Evolutionary conservation across 2,113 vertebrate species (phyloP).

Genomic region (Scatophagus argus): DNA sequence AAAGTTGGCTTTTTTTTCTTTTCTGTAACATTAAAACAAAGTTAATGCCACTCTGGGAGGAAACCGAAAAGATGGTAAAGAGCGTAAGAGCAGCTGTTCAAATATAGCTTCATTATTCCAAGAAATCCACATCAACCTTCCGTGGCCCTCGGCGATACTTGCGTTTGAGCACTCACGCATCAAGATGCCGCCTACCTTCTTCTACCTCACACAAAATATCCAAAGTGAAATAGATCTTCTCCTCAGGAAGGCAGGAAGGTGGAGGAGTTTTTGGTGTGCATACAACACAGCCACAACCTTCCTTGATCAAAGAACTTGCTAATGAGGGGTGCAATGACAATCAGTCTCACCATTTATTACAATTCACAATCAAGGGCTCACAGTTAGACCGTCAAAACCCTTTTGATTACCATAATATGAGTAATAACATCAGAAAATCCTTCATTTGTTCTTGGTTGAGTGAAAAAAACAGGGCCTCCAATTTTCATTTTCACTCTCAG

Average conservation of each 20-base stretch:
- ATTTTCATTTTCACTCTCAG: not conserved
- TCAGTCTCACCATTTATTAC: not conserved
- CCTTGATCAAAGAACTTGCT: not conserved
- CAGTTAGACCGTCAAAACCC: not conserved
- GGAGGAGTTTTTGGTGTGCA: not conserved
- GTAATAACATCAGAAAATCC: not conserved
- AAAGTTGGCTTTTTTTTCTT: not conserved
- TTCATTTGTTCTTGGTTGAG: not conserved
- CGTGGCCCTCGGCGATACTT: slow-evolving; percentile 14
- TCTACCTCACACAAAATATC: slow-evolving; percentile 1
- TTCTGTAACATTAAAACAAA: slow-evolving; percentile 1
- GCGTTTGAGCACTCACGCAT: slow-evolving; percentile 17
- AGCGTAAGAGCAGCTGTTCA: slow-evolving; percentile 34
- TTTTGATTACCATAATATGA: not conserved
- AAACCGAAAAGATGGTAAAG: slow-evolving; percentile 1
- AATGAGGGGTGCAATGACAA: not conserved
- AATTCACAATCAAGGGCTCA: not conserved
- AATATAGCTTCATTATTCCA: slow-evolving; percentile 32
- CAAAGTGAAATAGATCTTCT: not conserved
- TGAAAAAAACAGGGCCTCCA: not conserved
- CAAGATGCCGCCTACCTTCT: not conserved
- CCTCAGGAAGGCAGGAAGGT: not conserved
- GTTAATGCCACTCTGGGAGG: not conserved
- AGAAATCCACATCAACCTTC: slow-evolving; percentile 7
- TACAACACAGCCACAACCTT: not conserved